Evolutionary conservation across 1,140 invertebrate genomes (phyloP).

Genomic region (Drosophila varians): DNA sequence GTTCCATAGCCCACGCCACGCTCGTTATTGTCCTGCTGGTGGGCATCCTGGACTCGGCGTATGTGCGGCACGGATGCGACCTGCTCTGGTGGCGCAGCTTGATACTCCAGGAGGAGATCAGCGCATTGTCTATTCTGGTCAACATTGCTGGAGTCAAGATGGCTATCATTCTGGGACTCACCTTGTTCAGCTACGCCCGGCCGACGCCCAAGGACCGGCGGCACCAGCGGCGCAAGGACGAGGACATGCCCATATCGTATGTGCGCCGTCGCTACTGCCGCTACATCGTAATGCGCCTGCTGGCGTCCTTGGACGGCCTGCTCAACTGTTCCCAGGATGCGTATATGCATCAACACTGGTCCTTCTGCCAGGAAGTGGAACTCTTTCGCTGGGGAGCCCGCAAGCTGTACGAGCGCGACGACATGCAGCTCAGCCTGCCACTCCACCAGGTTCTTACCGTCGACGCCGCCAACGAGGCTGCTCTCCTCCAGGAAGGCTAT

Average conservation of each 20-base stretch:
- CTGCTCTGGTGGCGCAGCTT: constrained; percentile 39
- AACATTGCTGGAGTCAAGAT: constrained; percentile 25
- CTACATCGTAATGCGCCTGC: constrained; percentile 53
- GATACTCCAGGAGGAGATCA: background rate
- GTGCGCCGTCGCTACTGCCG: constrained; percentile 45
- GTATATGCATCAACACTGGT: background rate
- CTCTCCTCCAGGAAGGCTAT: constrained; percentile 42
- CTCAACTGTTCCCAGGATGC: background rate
- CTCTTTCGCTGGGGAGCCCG: constrained; percentile 47
- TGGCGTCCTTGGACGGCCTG: constrained; percentile 38
- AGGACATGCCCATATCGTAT: constrained; percentile 13
- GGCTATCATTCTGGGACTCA: constrained; percentile 23
- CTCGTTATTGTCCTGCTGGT: constrained; percentile 5
- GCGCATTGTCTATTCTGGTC: constrained; percentile 25
- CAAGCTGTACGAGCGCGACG: constrained; percentile 41
- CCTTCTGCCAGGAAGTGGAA: constrained; percentile 20
- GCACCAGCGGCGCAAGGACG: background rate
- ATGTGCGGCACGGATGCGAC: constrained; percentile 17
- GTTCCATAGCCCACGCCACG: constrained; percentile 4
- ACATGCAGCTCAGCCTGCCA: constrained; percentile 14
- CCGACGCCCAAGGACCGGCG: background rate
- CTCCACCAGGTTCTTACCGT: constrained; percentile 40
- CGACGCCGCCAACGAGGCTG: constrained; percentile 20
- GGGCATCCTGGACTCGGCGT: constrained; percentile 24
- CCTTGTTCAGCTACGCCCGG: constrained; percentile 21